Conservation (phyloP, 2,888 invertebrate species). For the Argyresthia albistria region DNA sequence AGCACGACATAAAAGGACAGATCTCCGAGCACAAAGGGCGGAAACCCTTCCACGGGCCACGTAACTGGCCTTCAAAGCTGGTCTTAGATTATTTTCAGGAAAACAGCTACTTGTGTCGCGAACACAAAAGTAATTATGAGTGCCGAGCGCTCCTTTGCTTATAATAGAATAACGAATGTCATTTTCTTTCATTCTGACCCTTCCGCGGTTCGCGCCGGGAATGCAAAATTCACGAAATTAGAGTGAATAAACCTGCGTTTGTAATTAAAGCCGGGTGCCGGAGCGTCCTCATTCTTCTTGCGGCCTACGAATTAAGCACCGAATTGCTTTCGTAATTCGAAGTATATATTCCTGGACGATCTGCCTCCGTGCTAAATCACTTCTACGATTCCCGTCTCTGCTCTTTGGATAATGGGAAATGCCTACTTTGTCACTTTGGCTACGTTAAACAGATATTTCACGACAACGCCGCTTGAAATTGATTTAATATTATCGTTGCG, state of each 20-base stretch:
- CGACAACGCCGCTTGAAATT: too few species aligned
- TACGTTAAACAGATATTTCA: neutral
- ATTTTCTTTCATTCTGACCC: conserved; percentile 69
- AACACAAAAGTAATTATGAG: conserved; percentile 57
- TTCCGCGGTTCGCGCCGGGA: conserved; percentile 67
- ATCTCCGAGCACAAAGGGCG: neutral
- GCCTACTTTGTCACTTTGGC: neutral
- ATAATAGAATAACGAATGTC: conserved; percentile 71
- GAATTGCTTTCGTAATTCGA: conserved; percentile 68
- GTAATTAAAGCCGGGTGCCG: conserved; percentile 64
- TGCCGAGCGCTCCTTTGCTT: conserved; percentile 49
- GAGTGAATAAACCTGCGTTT: conserved; percentile 63
- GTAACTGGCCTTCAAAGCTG: conserved; percentile 1
- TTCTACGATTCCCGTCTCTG: conserved; percentile 53
- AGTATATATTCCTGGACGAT: conserved; percentile 62
- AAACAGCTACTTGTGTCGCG: conserved; percentile 27
- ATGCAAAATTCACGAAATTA: conserved; percentile 69
- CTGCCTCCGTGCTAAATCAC: conserved; percentile 64
- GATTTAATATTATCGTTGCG: too few species aligned
- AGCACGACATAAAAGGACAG: neutral
- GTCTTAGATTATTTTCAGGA: conserved; percentile 23
- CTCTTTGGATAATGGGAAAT: conserved; percentile 9
- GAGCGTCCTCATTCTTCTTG: conserved; percentile 62
- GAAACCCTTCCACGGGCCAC: neutral
- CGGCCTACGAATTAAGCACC: conserved; percentile 69